phyloP scores from a whole-genome alignment of 2,113 vertebrate species.

The Gracilinanus agilis region DNA sequence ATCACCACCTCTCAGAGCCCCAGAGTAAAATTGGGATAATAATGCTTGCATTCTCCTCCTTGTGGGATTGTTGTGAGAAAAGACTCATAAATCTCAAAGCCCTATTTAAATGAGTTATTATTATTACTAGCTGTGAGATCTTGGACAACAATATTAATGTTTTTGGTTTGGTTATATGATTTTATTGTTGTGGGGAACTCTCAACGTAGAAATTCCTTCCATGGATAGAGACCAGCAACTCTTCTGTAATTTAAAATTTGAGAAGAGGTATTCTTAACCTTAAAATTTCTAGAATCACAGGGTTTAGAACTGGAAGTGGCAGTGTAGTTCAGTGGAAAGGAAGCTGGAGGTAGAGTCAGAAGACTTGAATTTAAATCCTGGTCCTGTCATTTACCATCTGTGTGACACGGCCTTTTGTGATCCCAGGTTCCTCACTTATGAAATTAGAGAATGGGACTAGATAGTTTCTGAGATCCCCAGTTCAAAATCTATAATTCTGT shows the following conservation, averaged over 20 bases:
- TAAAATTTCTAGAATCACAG: not conserved
- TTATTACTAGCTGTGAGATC: not conserved
- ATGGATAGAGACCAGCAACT: not conserved
- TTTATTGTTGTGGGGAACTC: not conserved
- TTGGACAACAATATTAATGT: not conserved
- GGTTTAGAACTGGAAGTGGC: not conserved
- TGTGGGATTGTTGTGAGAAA: not conserved
- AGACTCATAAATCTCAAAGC: not conserved
- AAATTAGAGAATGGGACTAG: too few species aligned
- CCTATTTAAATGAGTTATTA: not conserved
- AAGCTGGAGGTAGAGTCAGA: not conserved
- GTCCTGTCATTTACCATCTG: too few species aligned
- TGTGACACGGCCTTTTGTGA: too few species aligned
- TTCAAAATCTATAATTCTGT: too few species aligned
- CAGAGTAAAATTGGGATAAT: not conserved
- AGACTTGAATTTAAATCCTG: too few species aligned
- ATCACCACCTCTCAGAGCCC: not conserved
- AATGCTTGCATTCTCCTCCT: not conserved
- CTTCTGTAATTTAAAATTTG: not conserved
- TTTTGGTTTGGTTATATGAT: not conserved
- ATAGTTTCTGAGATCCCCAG: too few species aligned
- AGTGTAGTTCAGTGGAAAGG: not conserved
- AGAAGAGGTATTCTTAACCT: not conserved
- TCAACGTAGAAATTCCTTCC: not conserved
- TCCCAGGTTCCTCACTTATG: too few species aligned